Conservation (phyloP, 2,888 invertebrate genomes). For the Drosophila mimetica region DNA sequence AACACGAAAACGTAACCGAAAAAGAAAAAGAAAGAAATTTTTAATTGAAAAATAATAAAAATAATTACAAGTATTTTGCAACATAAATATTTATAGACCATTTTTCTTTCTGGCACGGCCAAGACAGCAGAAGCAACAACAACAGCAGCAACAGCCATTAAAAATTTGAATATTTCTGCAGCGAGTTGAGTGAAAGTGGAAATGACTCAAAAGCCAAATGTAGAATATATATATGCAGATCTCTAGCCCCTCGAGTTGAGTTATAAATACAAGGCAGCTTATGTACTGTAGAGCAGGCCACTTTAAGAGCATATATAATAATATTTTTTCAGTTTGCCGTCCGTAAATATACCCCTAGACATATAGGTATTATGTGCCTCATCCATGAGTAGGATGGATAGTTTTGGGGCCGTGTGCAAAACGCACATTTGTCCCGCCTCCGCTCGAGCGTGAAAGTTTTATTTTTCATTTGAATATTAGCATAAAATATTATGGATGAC, state of each 20-base stretch:
- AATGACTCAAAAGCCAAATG: constrained; percentile 25
- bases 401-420: constrained; percentile 73
- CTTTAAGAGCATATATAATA: constrained; percentile 62
- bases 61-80: constrained; percentile 78
- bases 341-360: constrained; percentile 25
- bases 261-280: constrained; percentile 67
- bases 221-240: constrained; percentile 31
- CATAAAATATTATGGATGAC: constrained; percentile 80
- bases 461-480: constrained; percentile 74
- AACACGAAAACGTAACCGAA: constrained; percentile 55
- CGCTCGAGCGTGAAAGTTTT: constrained; percentile 74
- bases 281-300: constrained; percentile 60
- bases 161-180: constrained; percentile 41
- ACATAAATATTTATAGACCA: constrained; percentile 70
- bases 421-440: constrained; percentile 78
- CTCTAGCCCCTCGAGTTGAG: constrained; percentile 59
- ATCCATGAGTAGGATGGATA: constrained; percentile 43
- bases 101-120: constrained; percentile 70
- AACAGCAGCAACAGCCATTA: constrained; percentile 14
- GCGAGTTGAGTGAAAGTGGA: constrained; percentile 62
- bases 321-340: constrained; percentile 32
- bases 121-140: constrained; percentile 37
- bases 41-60: constrained; percentile 70
- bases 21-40: constrained; percentile 46
- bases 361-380: constrained; percentile 20